phyloP scores from a whole-genome alignment of 1,140 invertebrate species.

The Brachionus asplanchnoidis region DNA sequence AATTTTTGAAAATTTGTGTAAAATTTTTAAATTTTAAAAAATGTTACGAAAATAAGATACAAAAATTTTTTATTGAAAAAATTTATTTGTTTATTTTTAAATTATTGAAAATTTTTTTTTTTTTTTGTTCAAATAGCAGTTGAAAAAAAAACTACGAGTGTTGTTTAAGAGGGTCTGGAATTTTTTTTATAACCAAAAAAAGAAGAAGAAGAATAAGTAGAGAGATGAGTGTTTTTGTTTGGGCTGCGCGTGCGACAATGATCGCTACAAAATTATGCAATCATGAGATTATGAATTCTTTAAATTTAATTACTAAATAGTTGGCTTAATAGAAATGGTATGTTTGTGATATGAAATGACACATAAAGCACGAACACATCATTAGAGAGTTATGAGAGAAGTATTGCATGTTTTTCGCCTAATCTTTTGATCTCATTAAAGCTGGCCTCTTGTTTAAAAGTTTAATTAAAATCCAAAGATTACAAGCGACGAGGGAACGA shows the following conservation, averaged over 20 bases:
- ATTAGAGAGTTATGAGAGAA: neutral
- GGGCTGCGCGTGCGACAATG: neutral
- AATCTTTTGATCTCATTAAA: slow-evolving; percentile 12
- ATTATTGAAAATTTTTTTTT: too few species aligned
- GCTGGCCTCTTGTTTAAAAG: neutral
- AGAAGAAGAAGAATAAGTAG: too few species aligned
- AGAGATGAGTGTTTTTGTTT: too few species aligned
- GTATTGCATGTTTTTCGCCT: neutral
- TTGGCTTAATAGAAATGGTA: neutral
- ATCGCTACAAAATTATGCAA: neutral
- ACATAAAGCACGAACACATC: neutral
- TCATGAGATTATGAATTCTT: slow-evolving; percentile 14
- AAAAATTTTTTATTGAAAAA: too few species aligned
- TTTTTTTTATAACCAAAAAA: too few species aligned
- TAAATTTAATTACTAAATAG: neutral
- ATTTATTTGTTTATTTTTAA: too few species aligned
- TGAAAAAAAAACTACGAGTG: too few species aligned
- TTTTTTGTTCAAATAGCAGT: too few species aligned
- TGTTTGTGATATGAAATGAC: neutral
- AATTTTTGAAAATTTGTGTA: too few species aligned
- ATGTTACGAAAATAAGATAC: too few species aligned
- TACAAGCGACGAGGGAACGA: neutral
- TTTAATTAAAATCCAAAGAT: slow-evolving; percentile 8
- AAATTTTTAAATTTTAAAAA: too few species aligned
- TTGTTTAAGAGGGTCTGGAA: too few species aligned